Evolutionary conservation across 2,888 invertebrate species (phyloP).

Genomic region (Dimorphilus gyrociliatus): DNA sequence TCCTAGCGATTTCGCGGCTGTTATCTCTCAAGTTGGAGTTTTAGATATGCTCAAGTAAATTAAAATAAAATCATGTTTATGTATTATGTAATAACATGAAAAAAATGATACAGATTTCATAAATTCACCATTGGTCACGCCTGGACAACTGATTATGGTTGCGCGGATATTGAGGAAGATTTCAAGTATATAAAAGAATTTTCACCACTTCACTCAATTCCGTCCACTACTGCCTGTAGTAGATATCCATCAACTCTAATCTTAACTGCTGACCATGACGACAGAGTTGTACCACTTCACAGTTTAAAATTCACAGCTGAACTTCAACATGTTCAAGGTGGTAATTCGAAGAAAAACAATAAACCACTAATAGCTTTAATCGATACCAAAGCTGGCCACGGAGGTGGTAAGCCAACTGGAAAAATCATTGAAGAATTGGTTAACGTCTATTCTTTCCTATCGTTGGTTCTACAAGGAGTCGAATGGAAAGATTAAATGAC

Average conservation of each 20-base stretch:
- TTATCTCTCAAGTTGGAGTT: conserved; percentile 82
- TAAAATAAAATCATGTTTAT: no score
- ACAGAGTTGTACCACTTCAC: conserved; percentile 91
- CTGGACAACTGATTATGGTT: conserved; percentile 90
- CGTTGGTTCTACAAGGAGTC: conserved; percentile 53
- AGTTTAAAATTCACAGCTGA: conserved; percentile 84
- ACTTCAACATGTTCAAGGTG: conserved; percentile 58
- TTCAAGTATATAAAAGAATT: conserved; percentile 48
- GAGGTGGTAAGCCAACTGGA: conserved; percentile 82
- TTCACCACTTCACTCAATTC: conserved; percentile 84
- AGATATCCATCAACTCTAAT: conserved; percentile 82
- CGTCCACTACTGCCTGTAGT: conserved; percentile 20
- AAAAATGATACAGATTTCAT: conserved; percentile 53
- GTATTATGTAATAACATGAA: no score
- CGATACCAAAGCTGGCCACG: conserved; percentile 92
- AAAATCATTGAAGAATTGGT: conserved; percentile 83
- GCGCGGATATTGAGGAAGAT: conserved; percentile 62
- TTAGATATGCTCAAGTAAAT: conserved; percentile 18
- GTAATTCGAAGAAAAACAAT: conserved; percentile 48
- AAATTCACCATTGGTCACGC: conserved; percentile 91
- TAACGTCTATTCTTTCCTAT: conserved; percentile 70
- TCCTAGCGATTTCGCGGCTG: conserved; percentile 82
- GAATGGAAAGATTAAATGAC: conserved; percentile 41
- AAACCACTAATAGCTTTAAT: conserved; percentile 74
- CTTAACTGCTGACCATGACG: conserved; percentile 93